These are phyloP conservation scores for Caenorhabditis zanzibari DNA, from an alignment of 2,888 invertebrate genomes.

Conservation along the genomic window DNA sequence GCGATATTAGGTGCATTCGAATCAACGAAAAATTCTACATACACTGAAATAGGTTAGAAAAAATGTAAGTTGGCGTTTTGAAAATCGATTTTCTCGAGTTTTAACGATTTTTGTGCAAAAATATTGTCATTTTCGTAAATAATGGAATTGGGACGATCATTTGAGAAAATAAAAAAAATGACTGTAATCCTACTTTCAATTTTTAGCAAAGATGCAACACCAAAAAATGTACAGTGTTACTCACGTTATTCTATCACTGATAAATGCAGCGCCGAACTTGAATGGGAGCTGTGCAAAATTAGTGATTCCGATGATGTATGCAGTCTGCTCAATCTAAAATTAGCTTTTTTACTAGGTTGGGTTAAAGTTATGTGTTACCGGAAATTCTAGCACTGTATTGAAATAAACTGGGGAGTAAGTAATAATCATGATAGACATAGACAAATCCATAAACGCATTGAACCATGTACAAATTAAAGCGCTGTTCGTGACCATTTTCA, in stretches of 20 bases:
- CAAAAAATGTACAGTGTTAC: no score
- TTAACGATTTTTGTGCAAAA: no score
- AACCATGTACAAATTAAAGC: conserved; percentile 61
- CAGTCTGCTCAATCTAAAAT: conserved; percentile 56
- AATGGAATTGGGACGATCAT: no score
- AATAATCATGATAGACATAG: conserved; percentile 60
- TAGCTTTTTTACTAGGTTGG: neutral
- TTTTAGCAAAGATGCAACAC: no score
- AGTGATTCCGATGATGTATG: conserved; percentile 52
- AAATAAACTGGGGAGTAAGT: conserved; percentile 62
- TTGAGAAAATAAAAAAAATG: no score
- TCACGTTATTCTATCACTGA: conserved; percentile 57
- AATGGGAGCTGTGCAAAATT: conserved; percentile 60
- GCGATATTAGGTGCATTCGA: no score
- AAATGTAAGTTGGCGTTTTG: no score
- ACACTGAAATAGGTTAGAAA: no score
- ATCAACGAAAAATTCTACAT: no score
- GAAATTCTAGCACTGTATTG: conserved; percentile 50
- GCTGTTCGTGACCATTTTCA: conserved; percentile 41
- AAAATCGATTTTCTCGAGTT: no score
- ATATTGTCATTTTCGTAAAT: no score
- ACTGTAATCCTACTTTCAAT: no score
- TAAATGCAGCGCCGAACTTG: conserved; percentile 57
- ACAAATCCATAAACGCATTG: conserved; percentile 62
- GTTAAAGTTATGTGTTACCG: neutral